Percentiles rank a stretch among this genome's conserved stretches.
These are phyloP conservation scores for Cosmorhoe ocellata DNA, from an alignment of 2,888 invertebrate species.

Conservation along the genomic window DNA sequence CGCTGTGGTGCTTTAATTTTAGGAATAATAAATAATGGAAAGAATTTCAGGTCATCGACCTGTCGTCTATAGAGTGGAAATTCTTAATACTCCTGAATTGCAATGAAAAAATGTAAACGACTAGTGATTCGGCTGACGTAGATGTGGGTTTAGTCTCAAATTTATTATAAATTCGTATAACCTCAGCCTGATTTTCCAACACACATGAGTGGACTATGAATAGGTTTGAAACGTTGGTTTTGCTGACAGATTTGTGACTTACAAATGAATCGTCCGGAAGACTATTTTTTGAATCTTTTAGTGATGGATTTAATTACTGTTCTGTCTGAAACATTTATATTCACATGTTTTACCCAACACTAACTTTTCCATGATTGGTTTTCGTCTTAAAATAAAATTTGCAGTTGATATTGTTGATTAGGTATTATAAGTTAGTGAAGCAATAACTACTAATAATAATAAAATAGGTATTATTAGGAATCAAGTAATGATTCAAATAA, in stretches of 20 bases:
- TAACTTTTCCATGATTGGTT: not conserved
- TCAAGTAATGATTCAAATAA: too few species aligned
- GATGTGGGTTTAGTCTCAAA: constrained; percentile 62
- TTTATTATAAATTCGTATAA: constrained; percentile 71
- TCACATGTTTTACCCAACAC: constrained; percentile 23
- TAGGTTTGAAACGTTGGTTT: constrained; percentile 61
- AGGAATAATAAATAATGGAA: constrained; percentile 56
- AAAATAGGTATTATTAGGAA: too few species aligned
- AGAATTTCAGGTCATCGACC: constrained; percentile 67
- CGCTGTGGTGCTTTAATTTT: constrained; percentile 53
- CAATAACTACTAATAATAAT: too few species aligned
- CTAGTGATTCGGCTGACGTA: constrained; percentile 49
- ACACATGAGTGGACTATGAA: constrained; percentile 56
- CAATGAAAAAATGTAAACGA: constrained; percentile 54
- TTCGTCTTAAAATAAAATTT: too few species aligned
- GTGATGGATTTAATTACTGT: constrained; percentile 52
- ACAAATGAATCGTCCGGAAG: constrained; percentile 62
- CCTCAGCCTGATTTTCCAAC: constrained; percentile 67
- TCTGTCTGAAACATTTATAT: constrained; percentile 39
- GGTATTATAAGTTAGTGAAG: too few species aligned
- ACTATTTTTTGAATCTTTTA: constrained; percentile 48
- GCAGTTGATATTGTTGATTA: too few species aligned
- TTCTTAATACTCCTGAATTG: constrained; percentile 63
- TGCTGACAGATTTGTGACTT: constrained; percentile 78
- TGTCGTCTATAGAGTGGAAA: constrained; percentile 41